Percentiles rank a stretch among this genome's conserved stretches.
Evolutionary conservation across 2,113 vertebrate genomes (phyloP).

Genomic region (Charina bottae): DNA sequence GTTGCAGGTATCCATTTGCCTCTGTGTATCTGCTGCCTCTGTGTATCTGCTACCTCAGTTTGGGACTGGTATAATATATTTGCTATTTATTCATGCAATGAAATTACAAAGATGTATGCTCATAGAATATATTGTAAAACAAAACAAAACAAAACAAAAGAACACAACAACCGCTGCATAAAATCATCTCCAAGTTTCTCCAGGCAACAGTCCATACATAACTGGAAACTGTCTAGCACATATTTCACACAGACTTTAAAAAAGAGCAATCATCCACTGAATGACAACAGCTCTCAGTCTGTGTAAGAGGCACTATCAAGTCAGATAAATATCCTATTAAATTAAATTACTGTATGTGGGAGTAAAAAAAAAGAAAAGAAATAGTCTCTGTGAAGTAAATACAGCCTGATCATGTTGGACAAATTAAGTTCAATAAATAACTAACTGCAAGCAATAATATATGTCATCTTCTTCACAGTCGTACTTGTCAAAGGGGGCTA

Average conservation of each 20-base stretch:
- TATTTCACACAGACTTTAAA: constrained; percentile 49
- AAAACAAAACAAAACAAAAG: neutral
- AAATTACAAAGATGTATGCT: neutral
- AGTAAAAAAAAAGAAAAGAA: neutral
- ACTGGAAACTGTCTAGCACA: constrained; percentile 48
- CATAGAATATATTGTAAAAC: neutral
- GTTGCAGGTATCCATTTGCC: neutral
- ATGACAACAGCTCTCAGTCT: constrained; percentile 43
- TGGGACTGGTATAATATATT: neutral
- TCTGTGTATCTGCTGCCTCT: neutral
- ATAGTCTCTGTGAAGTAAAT: constrained; percentile 34
- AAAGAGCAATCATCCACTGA: constrained; percentile 45
- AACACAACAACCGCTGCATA: neutral
- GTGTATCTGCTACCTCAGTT: neutral
- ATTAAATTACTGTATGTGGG: constrained; percentile 16
- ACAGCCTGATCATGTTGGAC: neutral
- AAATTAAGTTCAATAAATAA: constrained; percentile 26
- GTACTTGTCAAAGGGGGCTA: neutral
- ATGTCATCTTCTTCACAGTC: neutral
- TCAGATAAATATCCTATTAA: constrained; percentile 39
- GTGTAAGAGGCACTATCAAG: constrained; percentile 33
- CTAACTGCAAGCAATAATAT: neutral
- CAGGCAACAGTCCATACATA: neutral
- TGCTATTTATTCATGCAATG: neutral
- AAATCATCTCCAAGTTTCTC: neutral